Percentiles rank a stretch among this genome's conserved stretches.
Evolutionary conservation across 2,888 invertebrate species (phyloP).

Genomic region (Tupiocoris notatus): DNA sequence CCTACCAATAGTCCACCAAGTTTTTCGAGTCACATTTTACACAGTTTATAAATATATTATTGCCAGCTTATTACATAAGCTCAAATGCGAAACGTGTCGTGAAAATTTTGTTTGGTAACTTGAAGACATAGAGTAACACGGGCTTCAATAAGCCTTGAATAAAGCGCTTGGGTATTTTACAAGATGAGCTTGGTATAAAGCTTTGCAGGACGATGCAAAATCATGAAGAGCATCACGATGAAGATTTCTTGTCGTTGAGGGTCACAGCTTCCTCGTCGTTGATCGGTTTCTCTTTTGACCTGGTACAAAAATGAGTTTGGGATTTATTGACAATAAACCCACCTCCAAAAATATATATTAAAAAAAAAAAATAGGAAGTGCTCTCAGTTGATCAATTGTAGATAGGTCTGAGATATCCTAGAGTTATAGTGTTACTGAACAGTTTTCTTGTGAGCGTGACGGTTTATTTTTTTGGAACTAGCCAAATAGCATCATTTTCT

Average conservation of each 20-base stretch:
- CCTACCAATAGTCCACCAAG: too few relatives aligned
- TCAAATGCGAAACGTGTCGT: not conserved
- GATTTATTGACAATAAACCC: too few relatives aligned
- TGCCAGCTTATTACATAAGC: not conserved
- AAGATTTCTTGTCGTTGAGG: conserved; percentile 9
- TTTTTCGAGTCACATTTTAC: too few relatives aligned
- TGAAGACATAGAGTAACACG: too few relatives aligned
- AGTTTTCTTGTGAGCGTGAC: too few relatives aligned
- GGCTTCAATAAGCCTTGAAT: too few relatives aligned
- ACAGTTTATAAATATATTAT: not conserved
- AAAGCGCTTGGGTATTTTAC: too few relatives aligned
- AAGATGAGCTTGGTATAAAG: not conserved
- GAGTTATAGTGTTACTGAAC: not conserved
- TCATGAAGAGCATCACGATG: conserved; percentile 6
- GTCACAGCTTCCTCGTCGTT: conserved; percentile 15
- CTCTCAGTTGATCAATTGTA: not conserved
- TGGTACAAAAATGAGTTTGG: not conserved
- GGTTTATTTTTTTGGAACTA: too few relatives aligned
- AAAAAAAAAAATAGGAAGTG: too few relatives aligned
- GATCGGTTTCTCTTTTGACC: conserved; percentile 8
- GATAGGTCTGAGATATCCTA: not conserved
- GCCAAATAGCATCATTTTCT: too few relatives aligned
- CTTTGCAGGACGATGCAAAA: not conserved
- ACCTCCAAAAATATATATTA: too few relatives aligned
- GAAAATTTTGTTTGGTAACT: not conserved